These are phyloP conservation scores for Ochropacha duplaris DNA, from an alignment of 2,888 invertebrate species.

Conservation along the genomic window DNA sequence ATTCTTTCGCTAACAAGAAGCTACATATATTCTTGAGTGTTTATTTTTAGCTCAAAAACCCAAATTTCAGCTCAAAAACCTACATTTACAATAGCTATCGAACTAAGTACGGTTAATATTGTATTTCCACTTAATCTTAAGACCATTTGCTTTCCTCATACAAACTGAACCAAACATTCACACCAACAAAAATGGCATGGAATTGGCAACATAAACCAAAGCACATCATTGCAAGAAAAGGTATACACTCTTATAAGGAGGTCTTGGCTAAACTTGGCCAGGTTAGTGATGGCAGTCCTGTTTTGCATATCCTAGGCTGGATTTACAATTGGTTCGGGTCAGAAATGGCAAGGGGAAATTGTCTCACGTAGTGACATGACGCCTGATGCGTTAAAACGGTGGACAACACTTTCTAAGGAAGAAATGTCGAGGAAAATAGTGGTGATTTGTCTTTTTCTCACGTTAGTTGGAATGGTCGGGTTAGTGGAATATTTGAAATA, in stretches of 20 bases:
- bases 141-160: slow-evolving; percentile 11
- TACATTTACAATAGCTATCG: not conserved
- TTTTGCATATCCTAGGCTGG: slow-evolving; percentile 60
- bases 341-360: slow-evolving; percentile 60
- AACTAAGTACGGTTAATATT: not conserved
- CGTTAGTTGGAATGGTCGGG: slow-evolving; percentile 2
- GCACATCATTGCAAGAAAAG: slow-evolving; percentile 48
- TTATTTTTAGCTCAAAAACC: no score
- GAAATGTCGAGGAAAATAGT: slow-evolving; percentile 7
- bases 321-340: slow-evolving; percentile 65
- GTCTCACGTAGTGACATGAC: slow-evolving; percentile 49
- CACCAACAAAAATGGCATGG: slow-evolving; percentile 42
- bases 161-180: slow-evolving; percentile 21
- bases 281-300: slow-evolving; percentile 29
- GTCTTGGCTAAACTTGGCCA: slow-evolving; percentile 53
- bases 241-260: slow-evolving; percentile 50
- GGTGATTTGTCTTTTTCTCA: slow-evolving; percentile 12
- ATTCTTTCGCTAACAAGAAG: no score
- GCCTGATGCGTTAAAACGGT: slow-evolving; percentile 2
- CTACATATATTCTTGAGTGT: no score
- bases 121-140: not conserved
- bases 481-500: not conserved
- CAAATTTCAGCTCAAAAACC: not conserved
- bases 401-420: slow-evolving; percentile 10
- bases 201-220: slow-evolving; percentile 47